Evolutionary conservation across 2,797 vertebrate species (phyloP).

Genomic region (Scyliorhinus canicula): DNA sequence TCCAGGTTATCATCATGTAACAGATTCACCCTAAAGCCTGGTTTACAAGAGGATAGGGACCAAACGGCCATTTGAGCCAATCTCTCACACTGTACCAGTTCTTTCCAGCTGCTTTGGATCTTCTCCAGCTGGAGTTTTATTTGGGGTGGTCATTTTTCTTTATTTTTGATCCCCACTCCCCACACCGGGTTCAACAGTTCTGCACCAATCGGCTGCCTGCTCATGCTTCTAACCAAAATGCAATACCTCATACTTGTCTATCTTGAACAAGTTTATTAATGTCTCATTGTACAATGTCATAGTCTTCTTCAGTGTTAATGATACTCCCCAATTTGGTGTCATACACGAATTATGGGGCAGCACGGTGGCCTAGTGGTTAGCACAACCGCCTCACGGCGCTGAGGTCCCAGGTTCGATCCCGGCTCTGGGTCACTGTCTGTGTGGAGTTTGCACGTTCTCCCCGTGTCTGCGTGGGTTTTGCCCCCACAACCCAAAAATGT

Average conservation of each 20-base stretch:
- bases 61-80: constrained; percentile 75
- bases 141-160: constrained; percentile 79
- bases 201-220: too few species aligned
- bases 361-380: too few species aligned
- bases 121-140: constrained; percentile 90
- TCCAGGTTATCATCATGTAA: constrained; percentile 94
- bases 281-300: not conserved
- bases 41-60: too few species aligned
- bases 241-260: not conserved
- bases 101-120: constrained; percentile 95
- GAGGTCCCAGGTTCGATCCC: too few species aligned
- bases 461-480: too few species aligned
- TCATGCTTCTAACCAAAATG: not conserved
- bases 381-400: too few species aligned
- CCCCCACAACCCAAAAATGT: too few species aligned
- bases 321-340: not conserved
- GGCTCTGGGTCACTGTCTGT: too few species aligned
- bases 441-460: too few species aligned
- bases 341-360: not conserved
- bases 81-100: constrained; percentile 93
- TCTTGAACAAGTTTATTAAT: not conserved
- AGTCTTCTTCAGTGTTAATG: not conserved
- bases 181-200: too few species aligned
- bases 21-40: constrained; percentile 95
- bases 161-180: not conserved